Percentiles rank a stretch among this genome's conserved stretches.
Evolutionary conservation across 2,797 vertebrate species (phyloP).

Genomic region (Spheniscus humboldti): DNA sequence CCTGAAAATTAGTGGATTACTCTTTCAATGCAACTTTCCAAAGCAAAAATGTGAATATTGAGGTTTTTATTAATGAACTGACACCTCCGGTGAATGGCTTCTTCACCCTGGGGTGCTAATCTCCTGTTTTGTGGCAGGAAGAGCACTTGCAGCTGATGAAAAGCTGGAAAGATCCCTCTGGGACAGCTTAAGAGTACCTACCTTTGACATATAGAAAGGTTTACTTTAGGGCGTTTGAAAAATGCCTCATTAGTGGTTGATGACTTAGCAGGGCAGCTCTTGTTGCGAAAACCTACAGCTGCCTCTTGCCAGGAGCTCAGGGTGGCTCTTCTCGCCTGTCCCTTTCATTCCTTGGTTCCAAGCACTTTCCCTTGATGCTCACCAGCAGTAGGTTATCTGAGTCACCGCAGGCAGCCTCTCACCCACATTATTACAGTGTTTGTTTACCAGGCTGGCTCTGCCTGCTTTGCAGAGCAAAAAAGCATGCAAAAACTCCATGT

Average conservation of each 20-base stretch:
- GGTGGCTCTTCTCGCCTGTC: not conserved
- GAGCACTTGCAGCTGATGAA: conserved; percentile 24
- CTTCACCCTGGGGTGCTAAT: conserved; percentile 23
- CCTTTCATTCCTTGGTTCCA: not conserved
- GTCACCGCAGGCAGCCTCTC: not conserved
- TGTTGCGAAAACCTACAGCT: not conserved
- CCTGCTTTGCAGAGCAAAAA: not conserved
- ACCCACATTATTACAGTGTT: not conserved
- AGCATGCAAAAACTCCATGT: not conserved
- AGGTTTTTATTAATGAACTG: not conserved
- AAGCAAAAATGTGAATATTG: not conserved
- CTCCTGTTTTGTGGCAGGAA: conserved; percentile 1
- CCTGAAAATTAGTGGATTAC: not conserved
- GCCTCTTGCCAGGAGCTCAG: not conserved
- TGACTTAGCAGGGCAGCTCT: not conserved
- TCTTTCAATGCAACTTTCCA: not conserved
- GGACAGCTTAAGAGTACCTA: not conserved
- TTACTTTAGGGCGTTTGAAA: conserved; percentile 21
- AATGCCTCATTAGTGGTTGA: conserved; percentile 22
- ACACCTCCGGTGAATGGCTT: not conserved
- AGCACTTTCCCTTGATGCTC: not conserved
- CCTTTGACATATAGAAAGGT: not conserved
- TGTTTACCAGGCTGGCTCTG: not conserved
- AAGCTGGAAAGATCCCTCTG: not conserved
- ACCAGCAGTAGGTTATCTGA: not conserved